These are phyloP conservation scores for Resseliella maxima DNA, from an alignment of 2,888 invertebrate genomes.

Conservation along the genomic window DNA sequence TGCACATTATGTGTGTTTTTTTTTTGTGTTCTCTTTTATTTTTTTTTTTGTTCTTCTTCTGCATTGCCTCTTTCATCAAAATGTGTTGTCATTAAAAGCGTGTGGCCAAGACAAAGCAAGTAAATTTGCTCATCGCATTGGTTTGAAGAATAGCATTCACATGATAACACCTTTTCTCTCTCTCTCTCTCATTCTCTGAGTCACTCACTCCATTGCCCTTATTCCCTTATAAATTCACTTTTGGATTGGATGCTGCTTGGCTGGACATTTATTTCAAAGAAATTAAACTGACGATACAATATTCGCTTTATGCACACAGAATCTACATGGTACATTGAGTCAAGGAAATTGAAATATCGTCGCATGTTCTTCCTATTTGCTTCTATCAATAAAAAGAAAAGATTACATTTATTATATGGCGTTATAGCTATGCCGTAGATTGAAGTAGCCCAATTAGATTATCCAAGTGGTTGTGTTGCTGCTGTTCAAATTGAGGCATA, in stretches of 20 bases:
- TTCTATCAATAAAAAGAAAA: background rate
- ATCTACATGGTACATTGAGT: background rate
- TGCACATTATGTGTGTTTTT: background rate
- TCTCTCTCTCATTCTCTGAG: too few species aligned
- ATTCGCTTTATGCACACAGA: background rate
- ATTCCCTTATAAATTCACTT: too few species aligned
- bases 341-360: slow-evolving; percentile 1
- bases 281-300: slow-evolving; percentile 12
- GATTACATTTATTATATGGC: too few species aligned
- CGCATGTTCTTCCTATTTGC: background rate
- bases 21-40: too few species aligned
- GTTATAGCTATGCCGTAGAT: background rate
- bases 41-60: too few species aligned
- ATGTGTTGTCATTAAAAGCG: background rate
- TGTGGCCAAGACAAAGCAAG: background rate
- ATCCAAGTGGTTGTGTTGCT: background rate
- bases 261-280: slow-evolving; percentile 41
- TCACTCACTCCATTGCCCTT: too few species aligned
- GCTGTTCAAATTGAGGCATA: background rate
- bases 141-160: too few species aligned
- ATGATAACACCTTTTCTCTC: background rate
- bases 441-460: slow-evolving; percentile 19
- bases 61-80: too few species aligned
- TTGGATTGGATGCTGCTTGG: background rate
- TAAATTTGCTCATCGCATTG: background rate